Percentiles rank a stretch among this genome's conserved stretches.
Conservation (phyloP, 2,888 invertebrate genomes). For the Plusia festucae region DNA sequence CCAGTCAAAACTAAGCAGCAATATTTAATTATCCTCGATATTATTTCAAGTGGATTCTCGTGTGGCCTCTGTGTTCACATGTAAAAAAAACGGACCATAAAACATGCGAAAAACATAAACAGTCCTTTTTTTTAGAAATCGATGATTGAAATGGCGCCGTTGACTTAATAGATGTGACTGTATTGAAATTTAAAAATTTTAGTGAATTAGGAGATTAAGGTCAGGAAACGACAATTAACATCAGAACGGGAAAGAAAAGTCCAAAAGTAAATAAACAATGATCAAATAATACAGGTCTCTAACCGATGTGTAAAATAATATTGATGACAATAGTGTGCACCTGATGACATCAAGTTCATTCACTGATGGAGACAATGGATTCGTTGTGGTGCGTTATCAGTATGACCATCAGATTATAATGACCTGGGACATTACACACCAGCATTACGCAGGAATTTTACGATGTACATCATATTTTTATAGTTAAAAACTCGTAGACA, state of each 20-base stretch:
- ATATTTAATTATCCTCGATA: neutral
- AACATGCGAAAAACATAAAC: constrained; percentile 17
- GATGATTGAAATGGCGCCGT: constrained; percentile 21
- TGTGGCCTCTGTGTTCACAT: constrained; percentile 11
- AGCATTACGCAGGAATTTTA: constrained; percentile 31
- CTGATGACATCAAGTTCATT: constrained; percentile 67
- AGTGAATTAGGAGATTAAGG: neutral
- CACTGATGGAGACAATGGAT: constrained; percentile 71
- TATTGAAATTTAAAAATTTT: neutral
- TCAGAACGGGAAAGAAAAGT: neutral
- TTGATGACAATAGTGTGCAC: constrained; percentile 34
- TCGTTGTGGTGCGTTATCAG: constrained; percentile 61
- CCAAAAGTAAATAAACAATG: constrained; percentile 10
- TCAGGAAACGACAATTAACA: neutral
- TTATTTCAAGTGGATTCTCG: constrained; percentile 29
- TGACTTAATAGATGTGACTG: neutral
- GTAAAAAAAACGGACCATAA: constrained; percentile 16
- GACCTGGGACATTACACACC: constrained; percentile 33
- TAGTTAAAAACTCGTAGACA: constrained; percentile 30
- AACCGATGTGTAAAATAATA: constrained; percentile 32
- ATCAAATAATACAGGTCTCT: constrained; percentile 12
- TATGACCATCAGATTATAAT: constrained; percentile 60
- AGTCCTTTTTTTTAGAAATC: constrained; percentile 12
- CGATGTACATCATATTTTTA: constrained; percentile 30
- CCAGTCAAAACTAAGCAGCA: neutral